Conservation (phyloP, 1,140 invertebrate species). For the Idris sp. region DNA sequence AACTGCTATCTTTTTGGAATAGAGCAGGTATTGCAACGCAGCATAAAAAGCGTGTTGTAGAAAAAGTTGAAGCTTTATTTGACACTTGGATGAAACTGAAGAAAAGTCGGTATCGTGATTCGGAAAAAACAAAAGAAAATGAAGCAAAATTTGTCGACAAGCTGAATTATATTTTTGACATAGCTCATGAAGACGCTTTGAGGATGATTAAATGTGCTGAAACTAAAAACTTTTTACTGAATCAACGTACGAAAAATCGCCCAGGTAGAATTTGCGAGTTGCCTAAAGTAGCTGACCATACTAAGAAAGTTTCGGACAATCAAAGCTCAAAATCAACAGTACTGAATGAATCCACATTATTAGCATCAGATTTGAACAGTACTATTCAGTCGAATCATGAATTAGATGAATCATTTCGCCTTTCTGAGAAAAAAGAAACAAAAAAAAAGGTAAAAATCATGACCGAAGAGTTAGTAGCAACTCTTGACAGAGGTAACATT, state of each 20-base stretch:
- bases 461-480: no score
- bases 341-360: no score
- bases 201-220: background rate
- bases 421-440: no score
- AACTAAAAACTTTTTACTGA: background rate
- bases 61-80: constrained; percentile 7
- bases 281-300: background rate
- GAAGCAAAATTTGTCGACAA: background rate
- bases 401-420: no score
- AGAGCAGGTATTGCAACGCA: background rate
- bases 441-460: no score
- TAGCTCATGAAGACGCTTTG: constrained; percentile 6
- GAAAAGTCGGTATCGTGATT: background rate
- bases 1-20: constrained; percentile 4
- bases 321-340: no score
- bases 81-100: constrained; percentile 7
- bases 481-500: no score
- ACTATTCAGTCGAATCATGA: no score
- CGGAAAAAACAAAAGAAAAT: background rate
- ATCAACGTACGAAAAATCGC: background rate
- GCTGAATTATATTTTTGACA: background rate
- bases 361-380: no score
- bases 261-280: constrained; percentile 7
- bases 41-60: background rate
- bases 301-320: background rate